A percentile compares a stretch with the other conserved stretches of the same genome.
Conservation (phyloP, 2,113 vertebrate species). For the Epinephelus fuscoguttatus region DNA sequence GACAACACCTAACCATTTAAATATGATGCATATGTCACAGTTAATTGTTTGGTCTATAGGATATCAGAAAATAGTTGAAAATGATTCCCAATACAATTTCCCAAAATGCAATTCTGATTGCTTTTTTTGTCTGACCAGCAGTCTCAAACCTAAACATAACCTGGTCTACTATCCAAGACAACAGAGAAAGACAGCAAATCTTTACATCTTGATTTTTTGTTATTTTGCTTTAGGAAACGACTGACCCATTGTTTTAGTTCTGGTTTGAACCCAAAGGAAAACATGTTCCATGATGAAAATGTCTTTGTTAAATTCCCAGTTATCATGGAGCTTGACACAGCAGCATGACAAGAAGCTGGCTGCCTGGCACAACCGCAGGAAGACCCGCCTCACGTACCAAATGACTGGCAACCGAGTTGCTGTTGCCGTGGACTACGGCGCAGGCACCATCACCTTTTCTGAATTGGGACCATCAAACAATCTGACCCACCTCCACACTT, state of each 20-base stretch:
- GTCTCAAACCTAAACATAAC: neutral
- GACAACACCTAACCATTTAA: neutral
- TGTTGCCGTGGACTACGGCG: slow-evolving; percentile 75
- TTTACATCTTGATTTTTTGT: neutral
- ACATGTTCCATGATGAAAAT: neutral
- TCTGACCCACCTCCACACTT: slow-evolving; percentile 81
- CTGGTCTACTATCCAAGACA: neutral
- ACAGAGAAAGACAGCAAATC: neutral
- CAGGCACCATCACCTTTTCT: slow-evolving; percentile 80
- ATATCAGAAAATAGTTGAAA: neutral
- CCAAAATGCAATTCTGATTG: neutral
- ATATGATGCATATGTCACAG: neutral
- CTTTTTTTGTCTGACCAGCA: neutral
- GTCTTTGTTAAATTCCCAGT: slow-evolving; percentile 41
- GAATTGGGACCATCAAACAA: slow-evolving; percentile 72
- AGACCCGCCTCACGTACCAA: slow-evolving; percentile 74
- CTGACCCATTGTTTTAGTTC: neutral
- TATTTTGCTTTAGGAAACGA: neutral
- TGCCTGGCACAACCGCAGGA: slow-evolving; percentile 83
- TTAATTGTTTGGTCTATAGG: neutral
- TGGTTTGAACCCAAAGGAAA: neutral
- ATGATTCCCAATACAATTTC: neutral
- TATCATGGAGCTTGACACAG: slow-evolving; percentile 84
- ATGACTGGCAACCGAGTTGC: slow-evolving; percentile 76
- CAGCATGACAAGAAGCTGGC: slow-evolving; percentile 81